phyloP scores from a whole-genome alignment of 2,888 invertebrate genomes.

The Diabrotica balteata region DNA sequence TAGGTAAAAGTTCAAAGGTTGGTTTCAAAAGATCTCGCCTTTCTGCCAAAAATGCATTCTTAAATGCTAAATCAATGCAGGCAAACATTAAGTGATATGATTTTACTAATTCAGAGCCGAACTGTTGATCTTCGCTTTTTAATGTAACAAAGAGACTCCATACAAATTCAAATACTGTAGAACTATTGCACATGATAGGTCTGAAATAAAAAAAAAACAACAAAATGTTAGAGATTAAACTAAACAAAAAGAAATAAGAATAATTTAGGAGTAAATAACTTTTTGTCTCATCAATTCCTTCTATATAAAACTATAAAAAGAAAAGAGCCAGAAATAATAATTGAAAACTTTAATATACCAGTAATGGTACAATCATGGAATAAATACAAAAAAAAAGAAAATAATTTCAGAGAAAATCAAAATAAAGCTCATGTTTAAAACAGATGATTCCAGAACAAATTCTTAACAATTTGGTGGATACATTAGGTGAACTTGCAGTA shows the following conservation, averaged over 20 bases:
- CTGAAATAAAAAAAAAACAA: slow-evolving; percentile 58
- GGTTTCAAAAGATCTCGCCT: slow-evolving; percentile 87
- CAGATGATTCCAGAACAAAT: too few species aligned
- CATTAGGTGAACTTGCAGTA: too few species aligned
- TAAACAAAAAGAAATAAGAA: not conserved
- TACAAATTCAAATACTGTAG: slow-evolving; percentile 88
- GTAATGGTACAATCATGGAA: too few species aligned
- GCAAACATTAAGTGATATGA: slow-evolving; percentile 91
- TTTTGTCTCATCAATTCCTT: too few species aligned
- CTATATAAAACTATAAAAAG: too few species aligned
- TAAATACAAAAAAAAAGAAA: too few species aligned
- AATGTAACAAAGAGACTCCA: slow-evolving; percentile 94
- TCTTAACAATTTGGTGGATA: too few species aligned
- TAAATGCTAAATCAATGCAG: slow-evolving; percentile 89
- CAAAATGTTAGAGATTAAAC: not conserved
- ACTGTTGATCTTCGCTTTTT: slow-evolving; percentile 84
- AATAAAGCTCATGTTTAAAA: too few species aligned
- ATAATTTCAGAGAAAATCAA: too few species aligned
- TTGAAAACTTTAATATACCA: too few species aligned
- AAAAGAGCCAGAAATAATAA: too few species aligned
- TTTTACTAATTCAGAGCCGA: slow-evolving; percentile 91
- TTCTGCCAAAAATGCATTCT: slow-evolving; percentile 82
- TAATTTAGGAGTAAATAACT: not conserved
- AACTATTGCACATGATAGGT: slow-evolving; percentile 77
- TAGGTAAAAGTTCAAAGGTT: slow-evolving; percentile 79